These are phyloP conservation scores for Paradisaea rubra DNA, from an alignment of 2,113 vertebrate genomes.

Conservation along the genomic window DNA sequence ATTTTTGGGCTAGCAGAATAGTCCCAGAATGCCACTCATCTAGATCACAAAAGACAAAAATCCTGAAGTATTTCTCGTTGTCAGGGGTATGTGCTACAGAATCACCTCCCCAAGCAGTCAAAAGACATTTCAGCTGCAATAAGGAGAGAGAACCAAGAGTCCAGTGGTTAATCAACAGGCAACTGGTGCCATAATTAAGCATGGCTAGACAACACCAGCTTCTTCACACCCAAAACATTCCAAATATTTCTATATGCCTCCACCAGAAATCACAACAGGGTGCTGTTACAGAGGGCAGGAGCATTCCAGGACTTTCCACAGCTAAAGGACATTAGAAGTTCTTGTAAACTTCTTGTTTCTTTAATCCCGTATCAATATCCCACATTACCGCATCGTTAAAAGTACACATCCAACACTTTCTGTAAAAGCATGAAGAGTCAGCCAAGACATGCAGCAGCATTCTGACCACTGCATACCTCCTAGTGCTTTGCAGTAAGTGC, in stretches of 20 bases:
- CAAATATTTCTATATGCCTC: neutral
- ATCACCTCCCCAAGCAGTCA: neutral
- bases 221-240: neutral
- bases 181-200: neutral
- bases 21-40: neutral
- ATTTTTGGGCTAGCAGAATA: neutral
- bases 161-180: neutral
- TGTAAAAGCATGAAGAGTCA: neutral
- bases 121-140: neutral
- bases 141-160: neutral
- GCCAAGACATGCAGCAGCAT: slow-evolving; percentile 9
- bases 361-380: neutral
- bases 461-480: neutral
- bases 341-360: neutral
- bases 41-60: neutral
- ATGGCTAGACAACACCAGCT: neutral
- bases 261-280: neutral
- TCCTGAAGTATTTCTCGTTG: neutral
- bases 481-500: neutral
- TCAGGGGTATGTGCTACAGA: neutral
- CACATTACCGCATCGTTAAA: neutral
- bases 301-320: slow-evolving; percentile 22
- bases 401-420: neutral
- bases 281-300: neutral
- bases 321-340: neutral